Evolutionary conservation across 2,888 invertebrate genomes (phyloP).

Genomic region (Acanthococcus lagerstroemiae): DNA sequence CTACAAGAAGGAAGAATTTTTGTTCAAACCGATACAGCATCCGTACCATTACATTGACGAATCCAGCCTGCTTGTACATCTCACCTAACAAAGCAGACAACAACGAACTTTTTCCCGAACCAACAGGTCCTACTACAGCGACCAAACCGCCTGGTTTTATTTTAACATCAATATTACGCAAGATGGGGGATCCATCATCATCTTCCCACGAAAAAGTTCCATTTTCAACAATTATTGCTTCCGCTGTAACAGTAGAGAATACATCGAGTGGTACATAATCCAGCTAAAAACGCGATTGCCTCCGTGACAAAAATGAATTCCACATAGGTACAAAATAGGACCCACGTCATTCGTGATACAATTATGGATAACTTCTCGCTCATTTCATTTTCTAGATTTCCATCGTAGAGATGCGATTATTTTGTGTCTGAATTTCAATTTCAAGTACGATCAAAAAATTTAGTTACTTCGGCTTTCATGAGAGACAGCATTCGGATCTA

Average conservation of each 20-base stretch:
- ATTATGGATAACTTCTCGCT: too few species aligned
- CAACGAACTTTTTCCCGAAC: conserved; percentile 80
- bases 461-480: conserved; percentile 40
- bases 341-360: too few species aligned
- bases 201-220: conserved; percentile 81
- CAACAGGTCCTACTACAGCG: conserved; percentile 81
- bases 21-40: too few species aligned
- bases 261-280: too few species aligned
- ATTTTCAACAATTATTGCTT: conserved; percentile 74
- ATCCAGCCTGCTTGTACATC: conserved; percentile 74
- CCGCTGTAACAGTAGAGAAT: conserved; percentile 50
- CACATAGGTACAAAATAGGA: too few species aligned
- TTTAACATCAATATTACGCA: conserved; percentile 65
- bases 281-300: too few species aligned
- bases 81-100: conserved; percentile 79
- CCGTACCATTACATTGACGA: conserved; percentile 58
- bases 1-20: too few species aligned
- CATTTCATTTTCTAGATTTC: too few species aligned
- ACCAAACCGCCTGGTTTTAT: conserved; percentile 59
- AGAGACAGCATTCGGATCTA: conserved; percentile 43
- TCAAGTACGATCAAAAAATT: neutral
- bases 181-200: conserved; percentile 49
- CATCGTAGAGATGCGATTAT: neutral
- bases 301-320: too few species aligned
- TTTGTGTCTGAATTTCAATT: too few species aligned